Base-by-base conservation (phyloP, 2,113 vertebrate genomes). In the Regulus satrapa region DNA sequence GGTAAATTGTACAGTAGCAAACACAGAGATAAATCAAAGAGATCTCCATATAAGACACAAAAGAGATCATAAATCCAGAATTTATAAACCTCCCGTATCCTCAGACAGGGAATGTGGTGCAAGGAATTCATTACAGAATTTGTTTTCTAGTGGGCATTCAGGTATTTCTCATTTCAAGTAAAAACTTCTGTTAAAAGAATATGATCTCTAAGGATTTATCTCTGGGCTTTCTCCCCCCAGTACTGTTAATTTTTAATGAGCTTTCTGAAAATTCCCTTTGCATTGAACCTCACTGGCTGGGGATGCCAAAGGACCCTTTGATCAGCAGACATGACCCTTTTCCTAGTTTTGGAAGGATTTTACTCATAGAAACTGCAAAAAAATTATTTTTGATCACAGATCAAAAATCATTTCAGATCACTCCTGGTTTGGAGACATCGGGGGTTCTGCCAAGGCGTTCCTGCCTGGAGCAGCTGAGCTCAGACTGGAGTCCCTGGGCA, bases 391-490 rank as follows among this genome's bases (percentile, higher is more conserved):
- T 81, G 40, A 87, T 36, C 10, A 1, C 5, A 38, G 69, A 43
- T 76, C 31, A 36, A 40, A 80, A 83, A 82, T 61, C 49, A 32
- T 52, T 64, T 88, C 32, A 64, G 41, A 49, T 77, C 36, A 38
- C 31, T 68, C 69, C 41, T 62, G 64, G 52, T 55, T 75, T 75
- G 74, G 61, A 81, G 64, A 41, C 81, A 12, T 0, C 4, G 8
- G 56, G 34, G 69, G 1, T 86, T 91, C 36, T 85, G 89, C 85
- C 7, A 45, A 73, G 77, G 92, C 93, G 93, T 18, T 91, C 18
- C 67, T 71, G 13, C 66, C 8, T 32, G 67, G 59, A 74, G 63
- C 41, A 55, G 61, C 56, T 36, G 86, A 81, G 52, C 38, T 21
- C 74, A 72, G 73, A 19, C 41, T 38, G 88, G 32, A 54, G 55